Conservation (phyloP, 2,113 vertebrate species). For the Macquaria australasica region DNA sequence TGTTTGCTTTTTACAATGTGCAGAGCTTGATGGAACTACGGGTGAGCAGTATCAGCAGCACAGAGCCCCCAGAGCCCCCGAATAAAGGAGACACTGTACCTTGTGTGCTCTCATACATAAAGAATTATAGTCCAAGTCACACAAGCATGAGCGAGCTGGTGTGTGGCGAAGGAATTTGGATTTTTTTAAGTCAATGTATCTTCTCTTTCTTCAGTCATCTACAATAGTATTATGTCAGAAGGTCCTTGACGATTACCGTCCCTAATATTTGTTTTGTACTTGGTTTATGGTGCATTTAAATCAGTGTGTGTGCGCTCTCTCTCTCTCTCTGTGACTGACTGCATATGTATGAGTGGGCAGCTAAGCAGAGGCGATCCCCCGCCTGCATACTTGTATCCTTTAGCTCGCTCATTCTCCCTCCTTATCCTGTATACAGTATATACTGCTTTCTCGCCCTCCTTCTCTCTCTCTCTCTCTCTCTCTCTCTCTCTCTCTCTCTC, state of each 20-base stretch:
- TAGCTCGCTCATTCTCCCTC: neutral
- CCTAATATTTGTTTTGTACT: conserved; percentile 10
- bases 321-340: conserved; percentile 8
- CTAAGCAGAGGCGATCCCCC: conserved; percentile 26
- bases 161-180: conserved; percentile 7
- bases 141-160: conserved; percentile 19
- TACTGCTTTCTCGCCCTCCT: neutral
- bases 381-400: conserved; percentile 2
- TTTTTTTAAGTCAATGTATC: conserved; percentile 11
- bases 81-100: conserved; percentile 27
- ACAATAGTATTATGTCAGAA: conserved; percentile 10
- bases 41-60: conserved; percentile 4
- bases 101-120: conserved; percentile 44
- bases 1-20: conserved; percentile 22
- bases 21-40: neutral
- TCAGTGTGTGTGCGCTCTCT: neutral
- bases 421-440: conserved; percentile 1
- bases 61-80: conserved; percentile 10
- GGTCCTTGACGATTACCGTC: neutral
- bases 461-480: neutral
- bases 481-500: neutral
- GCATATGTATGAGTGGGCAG: conserved; percentile 52
- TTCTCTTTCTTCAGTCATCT: conserved; percentile 5
- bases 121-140: conserved; percentile 29
- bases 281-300: conserved; percentile 19